Conservation (phyloP, 2,888 invertebrate genomes). For the Camponotus fellah region DNA sequence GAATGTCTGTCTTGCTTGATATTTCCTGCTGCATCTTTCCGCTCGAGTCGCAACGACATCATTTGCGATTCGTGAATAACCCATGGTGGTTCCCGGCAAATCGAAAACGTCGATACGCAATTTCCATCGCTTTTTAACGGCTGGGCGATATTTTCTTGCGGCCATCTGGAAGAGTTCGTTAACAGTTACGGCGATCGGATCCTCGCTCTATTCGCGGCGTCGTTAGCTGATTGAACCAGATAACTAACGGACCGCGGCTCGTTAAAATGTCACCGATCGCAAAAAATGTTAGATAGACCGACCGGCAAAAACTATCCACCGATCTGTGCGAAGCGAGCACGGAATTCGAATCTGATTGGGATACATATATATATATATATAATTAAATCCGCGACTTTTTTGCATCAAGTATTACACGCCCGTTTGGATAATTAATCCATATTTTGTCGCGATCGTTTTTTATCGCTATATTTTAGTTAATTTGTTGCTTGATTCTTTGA, state of each 20-base stretch:
- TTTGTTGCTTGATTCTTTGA: not conserved
- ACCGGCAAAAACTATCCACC: not conserved
- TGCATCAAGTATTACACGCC: not conserved
- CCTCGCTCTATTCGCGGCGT: constrained; percentile 54
- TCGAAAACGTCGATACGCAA: constrained; percentile 28
- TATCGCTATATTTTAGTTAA: not conserved
- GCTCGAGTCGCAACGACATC: too few species aligned
- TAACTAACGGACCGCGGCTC: constrained; percentile 68
- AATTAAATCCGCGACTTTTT: constrained; percentile 24
- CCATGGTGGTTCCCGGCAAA: not conserved
- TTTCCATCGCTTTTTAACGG: constrained; percentile 10
- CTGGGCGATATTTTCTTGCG: constrained; percentile 37
- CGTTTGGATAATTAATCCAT: constrained; percentile 19
- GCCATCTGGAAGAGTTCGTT: constrained; percentile 59
- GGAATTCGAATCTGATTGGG: not conserved
- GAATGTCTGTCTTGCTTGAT: not conserved
- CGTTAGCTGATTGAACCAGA: constrained; percentile 71
- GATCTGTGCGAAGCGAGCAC: constrained; percentile 4
- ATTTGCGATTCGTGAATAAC: not conserved
- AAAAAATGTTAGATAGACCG: constrained; percentile 33
- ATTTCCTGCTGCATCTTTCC: not conserved
- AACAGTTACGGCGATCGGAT: constrained; percentile 50
- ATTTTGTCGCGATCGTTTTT: not conserved
- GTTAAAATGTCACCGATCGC: constrained; percentile 62
- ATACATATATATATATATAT: constrained; percentile 11